Base-by-base conservation (phyloP, 30 jellyfish, hydroid and myxozoan species). In the Sanderia malayensis region DNA sequence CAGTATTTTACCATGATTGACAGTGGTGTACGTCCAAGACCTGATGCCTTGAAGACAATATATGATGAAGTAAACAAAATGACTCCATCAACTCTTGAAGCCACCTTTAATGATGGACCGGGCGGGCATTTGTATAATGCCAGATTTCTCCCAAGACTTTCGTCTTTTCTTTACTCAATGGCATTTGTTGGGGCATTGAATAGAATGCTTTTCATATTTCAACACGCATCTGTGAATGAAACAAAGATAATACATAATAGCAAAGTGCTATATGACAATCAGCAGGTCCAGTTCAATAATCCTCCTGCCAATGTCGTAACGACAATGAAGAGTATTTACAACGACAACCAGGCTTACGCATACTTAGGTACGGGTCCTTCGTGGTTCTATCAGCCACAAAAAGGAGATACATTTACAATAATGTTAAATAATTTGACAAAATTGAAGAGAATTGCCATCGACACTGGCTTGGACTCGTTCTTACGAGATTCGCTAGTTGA, bases 141-240 rank as follows among this genome's bases (percentile, higher is more conserved):
- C 19, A 78, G 61, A 37, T 78, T 62, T 47, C 80, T 78, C 4
- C 82, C 89, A 34, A 69, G 89, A 26, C 49, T 78, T n/a, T 78
- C 70, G 15, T 78, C 75, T 18, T 46, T 79, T 2, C 70, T 65
- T 20, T 32, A 78, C 47, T 63, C 89, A 31, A 61, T 78, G 82
- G 89, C 89, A 31, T 71, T 62, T 29, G 34, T 78, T 18, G 76
- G 74, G 2, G 34, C 57, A 27, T 69, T 34, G n/a, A 1, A 70
- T 2, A 49, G 63, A 19, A 78, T 78, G 60, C 34, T 52, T 65
- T 46, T 23, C 30, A 23, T 68, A 10, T 62, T 46, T 19, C 61
- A 7, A 41, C 59, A 46, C 28, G 25, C 67, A 4, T 49, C 79
- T 55, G 75, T 49, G 19, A 78, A 78, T 27, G 44, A 78, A 1